Conservation (phyloP, 2,888 invertebrate genomes). For the Philereme vetulata region DNA sequence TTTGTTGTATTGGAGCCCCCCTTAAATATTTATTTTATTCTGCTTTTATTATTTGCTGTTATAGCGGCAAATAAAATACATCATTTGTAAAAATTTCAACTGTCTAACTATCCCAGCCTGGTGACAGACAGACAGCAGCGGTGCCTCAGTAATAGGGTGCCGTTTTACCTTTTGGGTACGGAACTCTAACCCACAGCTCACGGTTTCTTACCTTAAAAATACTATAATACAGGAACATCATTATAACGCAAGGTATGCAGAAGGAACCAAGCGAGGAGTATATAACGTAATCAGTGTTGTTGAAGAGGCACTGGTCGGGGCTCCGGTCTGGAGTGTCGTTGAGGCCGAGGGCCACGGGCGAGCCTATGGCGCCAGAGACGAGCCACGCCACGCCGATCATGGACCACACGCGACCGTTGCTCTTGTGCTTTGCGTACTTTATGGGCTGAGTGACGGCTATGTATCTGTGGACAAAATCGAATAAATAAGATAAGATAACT, state of each 20-base stretch:
- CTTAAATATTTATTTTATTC: too few species aligned
- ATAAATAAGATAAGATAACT: too few species aligned
- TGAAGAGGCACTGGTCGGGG: slow-evolving; percentile 95
- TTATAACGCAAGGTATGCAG: slow-evolving; percentile 98
- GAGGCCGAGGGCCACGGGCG: slow-evolving; percentile 97
- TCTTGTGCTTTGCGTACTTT: slow-evolving; percentile 99
- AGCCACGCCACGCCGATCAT: slow-evolving; percentile 98
- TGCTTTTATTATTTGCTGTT: too few species aligned
- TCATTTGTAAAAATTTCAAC: too few species aligned
- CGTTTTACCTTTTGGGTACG: too few species aligned
- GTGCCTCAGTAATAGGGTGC: too few species aligned
- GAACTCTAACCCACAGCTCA: too few species aligned
- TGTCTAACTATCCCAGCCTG: too few species aligned
- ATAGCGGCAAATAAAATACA: too few species aligned
- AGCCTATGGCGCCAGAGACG: slow-evolving; percentile 95
- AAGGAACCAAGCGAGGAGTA: slow-evolving; percentile 99
- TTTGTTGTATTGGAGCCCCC: too few species aligned
- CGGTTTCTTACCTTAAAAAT: slow-evolving; percentile 93
- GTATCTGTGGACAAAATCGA: slow-evolving; percentile 86
- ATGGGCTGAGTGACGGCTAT: slow-evolving; percentile 99
- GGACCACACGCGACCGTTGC: slow-evolving; percentile 95
- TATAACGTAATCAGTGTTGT: slow-evolving; percentile 98
- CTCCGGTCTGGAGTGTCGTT: slow-evolving; percentile 95
- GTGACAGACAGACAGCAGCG: too few species aligned
- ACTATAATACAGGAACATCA: slow-evolving; percentile 98